Percentiles rank a stretch among this genome's conserved stretches.
Conservation (phyloP, 2,888 invertebrate genomes). For the Tinea pellionella region DNA sequence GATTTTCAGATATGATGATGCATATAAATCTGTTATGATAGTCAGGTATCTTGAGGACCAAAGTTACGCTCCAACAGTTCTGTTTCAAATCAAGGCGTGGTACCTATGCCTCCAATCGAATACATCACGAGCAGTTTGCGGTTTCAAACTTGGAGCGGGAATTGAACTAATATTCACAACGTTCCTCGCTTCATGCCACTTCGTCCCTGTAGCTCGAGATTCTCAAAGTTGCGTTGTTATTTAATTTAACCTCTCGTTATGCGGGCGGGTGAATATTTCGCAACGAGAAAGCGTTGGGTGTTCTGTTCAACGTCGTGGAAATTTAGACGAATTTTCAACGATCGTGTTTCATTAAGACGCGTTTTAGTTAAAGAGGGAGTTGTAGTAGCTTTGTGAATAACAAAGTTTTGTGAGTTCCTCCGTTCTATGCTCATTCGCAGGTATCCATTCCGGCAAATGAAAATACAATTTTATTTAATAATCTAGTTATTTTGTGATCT, state of each 20-base stretch:
- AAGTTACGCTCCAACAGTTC: not conserved
- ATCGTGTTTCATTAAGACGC: conserved; percentile 54
- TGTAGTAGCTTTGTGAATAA: conserved; percentile 47
- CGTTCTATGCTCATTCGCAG: conserved; percentile 52
- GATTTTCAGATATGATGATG: too few species aligned
- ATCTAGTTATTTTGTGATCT: not conserved
- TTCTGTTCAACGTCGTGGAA: conserved; percentile 53
- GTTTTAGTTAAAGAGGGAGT: conserved; percentile 49
- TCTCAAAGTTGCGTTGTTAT: conserved; percentile 34
- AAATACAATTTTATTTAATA: conserved; percentile 23
- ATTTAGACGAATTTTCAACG: conserved; percentile 47
- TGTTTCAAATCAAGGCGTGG: not conserved
- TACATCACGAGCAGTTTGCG: conserved; percentile 40
- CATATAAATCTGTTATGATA: conserved; percentile 5
- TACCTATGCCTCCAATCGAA: conserved; percentile 5
- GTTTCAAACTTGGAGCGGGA: conserved; percentile 44
- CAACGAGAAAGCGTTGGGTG: conserved; percentile 16
- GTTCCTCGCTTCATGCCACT: not conserved
- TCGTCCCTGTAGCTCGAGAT: not conserved
- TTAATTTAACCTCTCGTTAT: conserved; percentile 61
- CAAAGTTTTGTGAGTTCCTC: conserved; percentile 55
- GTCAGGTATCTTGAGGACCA: not conserved
- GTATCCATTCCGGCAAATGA: conserved; percentile 21
- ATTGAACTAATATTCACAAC: conserved; percentile 41
- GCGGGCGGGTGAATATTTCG: conserved; percentile 38